Evolutionary conservation across 2,888 invertebrate genomes (phyloP), one percentile per base, ranked within the genome.

Genomic region (Gasteruption jaculator): DNA sequence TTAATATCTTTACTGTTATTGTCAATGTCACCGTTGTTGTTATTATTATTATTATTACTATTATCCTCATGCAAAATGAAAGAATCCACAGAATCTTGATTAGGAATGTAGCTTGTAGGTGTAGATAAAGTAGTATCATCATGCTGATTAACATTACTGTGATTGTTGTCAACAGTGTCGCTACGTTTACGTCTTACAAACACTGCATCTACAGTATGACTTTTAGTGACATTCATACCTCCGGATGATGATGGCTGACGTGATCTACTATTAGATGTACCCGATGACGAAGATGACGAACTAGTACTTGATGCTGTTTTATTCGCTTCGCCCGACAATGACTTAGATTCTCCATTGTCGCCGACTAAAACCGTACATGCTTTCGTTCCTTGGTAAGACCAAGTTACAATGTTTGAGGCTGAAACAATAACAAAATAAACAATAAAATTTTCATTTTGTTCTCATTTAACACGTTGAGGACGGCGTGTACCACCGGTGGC

Each of bases 281-380:
- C 79, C 57, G 81, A 76, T 14, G 52, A 53, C 57, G 85, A 74
- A 55, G 85, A 83, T 61, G 75, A 79, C 57, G 81, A 75, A 54
- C 84, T 73, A 57, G 85, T 78, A 11, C 75, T 78, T 57, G 81
- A 75, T 54, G 85, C 74, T 56, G 86, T 84, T 63, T 83, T 81
- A 73, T 86, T 84, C 61, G 75, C 81, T 63, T 83, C 83, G 51
- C 83, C 75, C 53, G 82, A 79, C 58, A 83, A 78, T 50, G 82
- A 77, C 73, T 86, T 86, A 43, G 85, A 80, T 45, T 85, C 80
- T 52, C 71, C 63, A 61, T 82, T 84, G 68, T 87, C 88, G 58
- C 85, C 86, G 57, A 90, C 88, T 65, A 89, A 76, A 58, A 90
- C 88, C 65, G 86, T 83, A 77, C 90, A 90, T 46, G 87, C 83